Base-by-base conservation (phyloP, 2,113 vertebrate genomes). In the Cyanoderma ruficeps region DNA sequence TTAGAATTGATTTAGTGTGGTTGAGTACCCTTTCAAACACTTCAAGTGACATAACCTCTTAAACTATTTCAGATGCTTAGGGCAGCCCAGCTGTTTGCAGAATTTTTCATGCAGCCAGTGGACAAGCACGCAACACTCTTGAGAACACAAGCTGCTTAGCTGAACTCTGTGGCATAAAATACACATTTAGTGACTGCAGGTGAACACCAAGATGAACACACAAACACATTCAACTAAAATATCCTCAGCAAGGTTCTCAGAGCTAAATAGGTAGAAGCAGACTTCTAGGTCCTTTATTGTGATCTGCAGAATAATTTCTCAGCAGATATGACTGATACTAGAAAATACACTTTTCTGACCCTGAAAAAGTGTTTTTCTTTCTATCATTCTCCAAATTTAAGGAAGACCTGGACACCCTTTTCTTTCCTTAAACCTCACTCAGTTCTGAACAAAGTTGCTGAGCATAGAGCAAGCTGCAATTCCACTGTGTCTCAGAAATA, bases 131-230 rank as follows among this genome's bases (percentile, higher is more conserved):
- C 52, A 80, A 30, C n/a, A 69, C 19, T 47, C 77, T 47, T 56
- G 47, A 42, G 47, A 84, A 55, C 5, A 69, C 19, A 47, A 78
- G 28, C 27, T 83, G 47, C 31, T 64, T 17, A 52, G n/a, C 31
- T 20, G 8, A 67, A 74, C 44, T 57, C 77, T 53, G 13, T 14
- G 37, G 57, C 42, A 90, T 19, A 53, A 88, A 92, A 78, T 12
- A 44, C 0, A 0, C n/a, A 33, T 46, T 61, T 44, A 74, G 60
- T 60, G n/a, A 44, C 39, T 70, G 5, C 33, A 79, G 16, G 30
- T 46, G 18, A 69, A 33, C n/a, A 89, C 42, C 1, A 7, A 82
- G 53, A 89, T 11, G 15, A 84, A 49, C 22, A 72, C 35, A 87
- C 15, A 59, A 79, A 65, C 13, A 17, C 25, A 57, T 30, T 37